These are phyloP conservation scores for Varanus komodoensis DNA, from an alignment of 2,113 vertebrate genomes.

Conservation along the genomic window DNA sequence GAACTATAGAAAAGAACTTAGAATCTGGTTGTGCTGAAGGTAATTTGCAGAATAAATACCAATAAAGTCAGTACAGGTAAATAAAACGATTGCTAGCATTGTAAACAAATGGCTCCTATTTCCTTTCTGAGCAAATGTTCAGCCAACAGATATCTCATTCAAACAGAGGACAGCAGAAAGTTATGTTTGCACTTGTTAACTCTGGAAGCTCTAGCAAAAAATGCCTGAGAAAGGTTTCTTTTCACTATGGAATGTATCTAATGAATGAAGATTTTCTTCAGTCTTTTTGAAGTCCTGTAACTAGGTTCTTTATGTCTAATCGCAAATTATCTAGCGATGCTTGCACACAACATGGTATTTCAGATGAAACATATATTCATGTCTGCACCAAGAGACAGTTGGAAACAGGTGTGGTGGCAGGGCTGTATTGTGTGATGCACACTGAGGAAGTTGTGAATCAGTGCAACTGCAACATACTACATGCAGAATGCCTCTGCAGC, in stretches of 20 bases:
- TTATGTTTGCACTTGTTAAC: background rate
- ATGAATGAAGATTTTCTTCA: background rate
- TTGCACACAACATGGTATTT: background rate
- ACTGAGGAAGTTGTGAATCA: background rate
- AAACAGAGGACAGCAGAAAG: background rate
- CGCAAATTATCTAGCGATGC: background rate
- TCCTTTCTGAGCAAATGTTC: background rate
- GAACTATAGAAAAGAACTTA: background rate
- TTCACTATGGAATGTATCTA: no score
- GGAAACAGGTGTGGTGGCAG: background rate
- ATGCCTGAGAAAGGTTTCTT: background rate
- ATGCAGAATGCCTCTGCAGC: background rate
- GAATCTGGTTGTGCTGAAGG: background rate
- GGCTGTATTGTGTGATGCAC: background rate
- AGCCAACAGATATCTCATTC: background rate
- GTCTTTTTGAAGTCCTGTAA: background rate
- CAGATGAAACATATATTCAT: background rate
- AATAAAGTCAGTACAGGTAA: background rate
- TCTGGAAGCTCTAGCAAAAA: background rate
- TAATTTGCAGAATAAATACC: slow-evolving; percentile 9
- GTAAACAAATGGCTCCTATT: background rate
- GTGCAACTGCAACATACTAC: background rate
- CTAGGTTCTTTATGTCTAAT: background rate
- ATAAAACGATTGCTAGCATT: background rate
- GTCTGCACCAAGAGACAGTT: background rate